Evolutionary conservation across 2,888 invertebrate genomes (phyloP).

Genomic region (Stramonita haemastoma): DNA sequence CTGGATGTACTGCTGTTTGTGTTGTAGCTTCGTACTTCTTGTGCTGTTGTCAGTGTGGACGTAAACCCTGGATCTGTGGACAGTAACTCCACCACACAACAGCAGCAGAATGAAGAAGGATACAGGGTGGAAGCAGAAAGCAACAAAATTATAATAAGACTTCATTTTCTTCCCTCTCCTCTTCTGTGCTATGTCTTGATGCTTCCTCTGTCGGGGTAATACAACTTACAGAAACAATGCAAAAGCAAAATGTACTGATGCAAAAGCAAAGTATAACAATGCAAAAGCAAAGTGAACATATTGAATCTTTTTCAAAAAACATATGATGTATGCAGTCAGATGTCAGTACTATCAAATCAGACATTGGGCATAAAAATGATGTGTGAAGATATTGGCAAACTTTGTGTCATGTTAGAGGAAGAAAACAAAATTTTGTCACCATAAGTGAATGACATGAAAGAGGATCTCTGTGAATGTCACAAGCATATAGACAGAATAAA

Average conservation of each 20-base stretch:
- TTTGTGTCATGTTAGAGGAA: conserved; percentile 5
- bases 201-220: too few relatives aligned
- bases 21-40: background rate
- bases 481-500: background rate
- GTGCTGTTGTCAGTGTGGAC: background rate
- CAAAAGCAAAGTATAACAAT: background rate
- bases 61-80: background rate
- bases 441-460: background rate
- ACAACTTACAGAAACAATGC: background rate
- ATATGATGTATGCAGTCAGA: background rate
- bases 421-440: background rate
- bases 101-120: background rate
- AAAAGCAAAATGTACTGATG: background rate
- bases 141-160: background rate
- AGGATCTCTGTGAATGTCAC: background rate
- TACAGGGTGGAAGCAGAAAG: background rate
- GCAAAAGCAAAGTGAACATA: background rate
- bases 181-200: background rate
- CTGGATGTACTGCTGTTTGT: background rate
- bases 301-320: background rate
- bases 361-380: background rate
- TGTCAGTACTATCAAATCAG: background rate
- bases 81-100: background rate
- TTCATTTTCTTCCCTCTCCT: background rate
- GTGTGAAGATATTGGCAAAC: background rate